Evolutionary conservation across 2,888 invertebrate species (phyloP), one percentile per base, ranked within the genome.

Genomic region (Schizaphis graminum): DNA sequence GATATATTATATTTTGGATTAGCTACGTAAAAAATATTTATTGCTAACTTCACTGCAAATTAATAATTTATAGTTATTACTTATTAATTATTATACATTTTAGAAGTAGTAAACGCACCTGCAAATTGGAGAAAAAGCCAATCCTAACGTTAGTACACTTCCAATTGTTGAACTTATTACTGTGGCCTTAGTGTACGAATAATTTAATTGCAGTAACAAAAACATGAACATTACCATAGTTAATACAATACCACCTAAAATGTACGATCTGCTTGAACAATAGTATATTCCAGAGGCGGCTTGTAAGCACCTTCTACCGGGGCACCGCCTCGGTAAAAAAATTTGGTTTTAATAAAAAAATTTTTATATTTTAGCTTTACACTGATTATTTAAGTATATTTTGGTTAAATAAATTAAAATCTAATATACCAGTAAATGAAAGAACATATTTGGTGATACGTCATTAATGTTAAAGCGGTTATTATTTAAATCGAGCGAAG

Each of bases 261-360:
- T 57, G 88, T 56, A 56, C 26, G 24, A 88, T 5, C 16, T n/a
- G 21, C 67, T 41, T 89, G 26, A 41, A 97, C 97, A 47, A 96
- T 96, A 0, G 96, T 96, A 77, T 96, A 77, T 21, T 5, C 28
- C n/a, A n/a, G n/a, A n/a, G n/a, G n/a, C n/a, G n/a, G n/a, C n/a
- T n/a, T n/a, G n/a, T n/a, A n/a, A n/a, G n/a, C n/a, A n/a, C n/a
- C n/a, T n/a, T n/a, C n/a, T n/a, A n/a, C n/a, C n/a, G n/a, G n/a
- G n/a, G n/a, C n/a, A n/a, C n/a, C n/a, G n/a, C n/a, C n/a, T n/a
- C n/a, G n/a, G n/a, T n/a, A n/a, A n/a, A n/a, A n/a, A n/a, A n/a
- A n/a, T n/a, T n/a, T n/a, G n/a, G n/a, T n/a, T n/a, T n/a, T n/a
- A n/a, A n/a, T n/a, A n/a, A n/a, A n/a, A n/a, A n/a, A n/a, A n/a